Conservation (phyloP, 2,888 invertebrate species). For the Catocala fraxini region DNA sequence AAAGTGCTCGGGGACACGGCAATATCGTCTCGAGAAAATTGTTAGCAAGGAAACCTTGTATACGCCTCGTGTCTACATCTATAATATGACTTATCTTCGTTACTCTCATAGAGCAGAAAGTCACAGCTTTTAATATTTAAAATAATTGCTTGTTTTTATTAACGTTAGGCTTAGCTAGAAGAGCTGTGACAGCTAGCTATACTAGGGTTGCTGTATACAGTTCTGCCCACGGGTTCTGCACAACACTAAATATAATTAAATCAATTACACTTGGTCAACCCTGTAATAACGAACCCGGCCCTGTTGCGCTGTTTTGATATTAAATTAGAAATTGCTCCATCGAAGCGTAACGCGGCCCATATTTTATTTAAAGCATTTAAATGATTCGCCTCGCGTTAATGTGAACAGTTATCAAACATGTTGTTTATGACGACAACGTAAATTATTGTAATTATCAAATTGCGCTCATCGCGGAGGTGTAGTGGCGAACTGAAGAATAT, state of each 20-base stretch:
- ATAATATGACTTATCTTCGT: no score
- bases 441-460: no score
- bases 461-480: neutral
- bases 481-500: conserved; percentile 4
- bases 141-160: no score
- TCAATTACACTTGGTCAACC: conserved; percentile 15
- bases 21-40: conserved; percentile 41
- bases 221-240: no score
- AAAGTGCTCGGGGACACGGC: conserved; percentile 45
- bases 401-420: no score
- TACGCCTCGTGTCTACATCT: neutral
- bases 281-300: conserved; percentile 21
- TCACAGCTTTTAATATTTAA: no score
- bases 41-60: conserved; percentile 25
- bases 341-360: conserved; percentile 24
- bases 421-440: no score
- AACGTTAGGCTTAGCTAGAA: no score
- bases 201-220: no score
- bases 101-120: no score
- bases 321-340: conserved; percentile 30
- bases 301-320: conserved; percentile 43
- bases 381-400: no score
- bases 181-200: no score
- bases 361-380: conserved; percentile 20
- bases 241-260: neutral